Evolutionary conservation across 2,797 vertebrate species (phyloP), one percentile per base, ranked within the genome.

Genomic region (Streptopelia turtur): DNA sequence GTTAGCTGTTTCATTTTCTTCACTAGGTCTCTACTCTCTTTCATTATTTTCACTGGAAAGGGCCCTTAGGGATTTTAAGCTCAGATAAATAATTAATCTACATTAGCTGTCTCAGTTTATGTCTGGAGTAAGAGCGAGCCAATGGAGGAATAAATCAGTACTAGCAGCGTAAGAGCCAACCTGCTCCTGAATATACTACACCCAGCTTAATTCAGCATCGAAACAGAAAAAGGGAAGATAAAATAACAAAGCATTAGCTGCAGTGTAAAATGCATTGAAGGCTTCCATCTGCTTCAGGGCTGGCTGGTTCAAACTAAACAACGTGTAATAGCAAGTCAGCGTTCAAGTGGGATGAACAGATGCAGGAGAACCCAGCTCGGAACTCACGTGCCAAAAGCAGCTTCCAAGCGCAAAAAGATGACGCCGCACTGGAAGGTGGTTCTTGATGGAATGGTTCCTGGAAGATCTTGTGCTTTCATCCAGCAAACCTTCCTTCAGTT

Each of bases 11-110:
- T 28, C 27, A 47, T 71, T 70, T 66, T 64, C 84, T 24, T 63
- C 77, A 3, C 72, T 28, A 63, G 57, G 39, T 88, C 50, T 92
- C 86, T 66, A 64, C 33, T 79, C 89, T 39, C 94, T 82, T 77
- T 56, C 16, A 31, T 53, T 74, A 49, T 95, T 93, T 90, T 66
- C 72, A 78, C 88, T 93, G 60, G 10, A 4, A 50, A 86, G 41
- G 27, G 69, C 80, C 88, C 65, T 52, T 6, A 49, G 83, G 83
- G 80, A 69, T 88, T 86, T 81, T 37, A 57, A 78, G 47, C 43
- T 90, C 65, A 88, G 92, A 94, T 88, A 90, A 94, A 92, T 90
- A 81, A 95, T 88, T 93, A 91, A 93, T 95, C 95, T 88, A 39
- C 72, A 92, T n/a, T 61, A 91, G 92, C 86, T 68, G 80, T 83